phyloP scores from a whole-genome alignment of 2,797 vertebrate species.

The Ptychadena robeensis region DNA sequence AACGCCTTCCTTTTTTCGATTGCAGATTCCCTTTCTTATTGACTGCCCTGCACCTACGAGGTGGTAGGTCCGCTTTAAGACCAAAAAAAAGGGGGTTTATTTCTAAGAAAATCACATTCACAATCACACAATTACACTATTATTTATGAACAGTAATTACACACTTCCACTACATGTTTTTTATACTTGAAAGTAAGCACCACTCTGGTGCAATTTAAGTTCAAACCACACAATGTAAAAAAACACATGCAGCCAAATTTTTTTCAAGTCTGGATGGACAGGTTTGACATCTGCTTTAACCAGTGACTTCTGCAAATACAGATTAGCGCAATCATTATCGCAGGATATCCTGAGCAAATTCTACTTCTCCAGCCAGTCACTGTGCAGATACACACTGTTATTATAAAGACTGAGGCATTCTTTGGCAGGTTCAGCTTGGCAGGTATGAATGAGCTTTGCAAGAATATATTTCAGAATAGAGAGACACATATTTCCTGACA shows the following conservation, averaged over 20 bases:
- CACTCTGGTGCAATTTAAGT: not conserved
- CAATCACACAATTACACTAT: too few species aligned
- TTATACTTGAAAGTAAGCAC: too few species aligned
- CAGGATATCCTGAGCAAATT: conserved; percentile 61
- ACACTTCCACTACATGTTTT: too few species aligned
- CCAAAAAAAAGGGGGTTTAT: too few species aligned
- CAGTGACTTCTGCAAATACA: conserved; percentile 49
- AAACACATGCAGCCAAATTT: not conserved
- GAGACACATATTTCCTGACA: conserved; percentile 19
- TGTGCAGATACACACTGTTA: conserved; percentile 40
- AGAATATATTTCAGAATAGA: conserved; percentile 28
- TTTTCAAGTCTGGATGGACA: conserved; percentile 30
- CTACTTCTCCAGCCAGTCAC: conserved; percentile 42
- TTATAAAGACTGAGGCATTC: conserved; percentile 49
- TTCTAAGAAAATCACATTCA: too few species aligned
- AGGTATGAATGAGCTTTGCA: conserved; percentile 42
- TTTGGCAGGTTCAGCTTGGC: conserved; percentile 45
- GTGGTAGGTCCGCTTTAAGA: too few species aligned
- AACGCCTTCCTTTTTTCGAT: too few species aligned
- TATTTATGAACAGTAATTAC: too few species aligned
- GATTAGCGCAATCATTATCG: conserved; percentile 58
- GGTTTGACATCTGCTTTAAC: conserved; percentile 37
- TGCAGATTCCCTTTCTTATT: too few species aligned
- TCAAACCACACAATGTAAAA: not conserved
- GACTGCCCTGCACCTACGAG: too few species aligned